Percentiles rank a stretch among this genome's conserved stretches.
These are phyloP conservation scores for Aspidapion aeneum DNA, from an alignment of 2,888 invertebrate genomes.

Conservation along the genomic window DNA sequence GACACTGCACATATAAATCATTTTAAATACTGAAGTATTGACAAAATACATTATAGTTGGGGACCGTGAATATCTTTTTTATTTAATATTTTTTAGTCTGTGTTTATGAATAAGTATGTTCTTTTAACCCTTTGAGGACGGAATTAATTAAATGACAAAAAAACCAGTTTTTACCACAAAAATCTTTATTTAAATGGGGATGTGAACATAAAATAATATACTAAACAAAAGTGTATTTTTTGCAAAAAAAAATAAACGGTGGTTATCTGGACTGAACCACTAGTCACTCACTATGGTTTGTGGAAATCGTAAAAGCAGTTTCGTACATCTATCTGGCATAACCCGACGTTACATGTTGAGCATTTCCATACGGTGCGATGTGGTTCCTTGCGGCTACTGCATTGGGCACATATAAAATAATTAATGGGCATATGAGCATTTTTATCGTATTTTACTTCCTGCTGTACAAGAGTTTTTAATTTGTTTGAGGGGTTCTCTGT, in stretches of 20 bases:
- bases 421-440: slow-evolving; percentile 3
- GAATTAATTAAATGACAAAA: no score
- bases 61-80: no score
- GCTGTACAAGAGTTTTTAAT: slow-evolving; percentile 4
- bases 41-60: no score
- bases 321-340: background rate
- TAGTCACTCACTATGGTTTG: background rate
- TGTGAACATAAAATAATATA: no score
- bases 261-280: background rate
- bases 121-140: no score
- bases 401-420: slow-evolving; percentile 1
- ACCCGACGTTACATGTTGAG: background rate
- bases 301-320: slow-evolving; percentile 1
- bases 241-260: background rate
- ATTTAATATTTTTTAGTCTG: no score
- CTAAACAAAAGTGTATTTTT: no score
- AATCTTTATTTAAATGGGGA: no score
- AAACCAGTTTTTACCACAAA: no score
- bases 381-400: slow-evolving; percentile 2
- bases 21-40: no score
- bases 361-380: slow-evolving; percentile 4
- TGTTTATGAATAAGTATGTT: no score
- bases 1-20: no score
- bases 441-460: slow-evolving; percentile 2
- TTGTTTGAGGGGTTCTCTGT: background rate